phyloP scores from a whole-genome alignment of 2,113 vertebrate genomes.

The Oreochromis tanganicae region DNA sequence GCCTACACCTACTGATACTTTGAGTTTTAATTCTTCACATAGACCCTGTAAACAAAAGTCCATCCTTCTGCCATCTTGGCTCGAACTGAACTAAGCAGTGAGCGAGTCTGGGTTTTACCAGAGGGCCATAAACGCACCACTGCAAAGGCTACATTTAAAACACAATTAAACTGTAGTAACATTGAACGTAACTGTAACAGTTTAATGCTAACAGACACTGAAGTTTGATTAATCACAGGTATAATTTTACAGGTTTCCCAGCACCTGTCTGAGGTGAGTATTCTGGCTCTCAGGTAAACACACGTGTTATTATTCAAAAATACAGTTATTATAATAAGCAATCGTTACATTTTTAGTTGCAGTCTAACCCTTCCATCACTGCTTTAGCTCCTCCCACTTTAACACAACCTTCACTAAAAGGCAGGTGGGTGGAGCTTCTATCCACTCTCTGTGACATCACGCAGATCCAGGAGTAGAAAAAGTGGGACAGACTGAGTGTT shows the following conservation, averaged over 20 bases:
- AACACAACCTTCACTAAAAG: background rate
- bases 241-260: background rate
- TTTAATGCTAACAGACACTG: background rate
- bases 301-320: background rate
- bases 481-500: rapidly evolving
- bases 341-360: background rate
- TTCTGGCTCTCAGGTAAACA: background rate
- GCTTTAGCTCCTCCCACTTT: background rate
- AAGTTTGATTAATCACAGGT: background rate
- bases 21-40: background rate
- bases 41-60: background rate
- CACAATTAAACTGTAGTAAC: background rate
- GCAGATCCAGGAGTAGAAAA: background rate
- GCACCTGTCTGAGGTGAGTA: background rate
- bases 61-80: background rate
- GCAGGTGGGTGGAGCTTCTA: background rate
- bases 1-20: background rate
- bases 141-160: background rate
- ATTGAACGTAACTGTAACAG: background rate
- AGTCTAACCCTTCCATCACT: background rate
- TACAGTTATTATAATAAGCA: background rate
- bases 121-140: background rate
- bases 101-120: background rate
- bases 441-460: background rate
- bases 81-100: background rate